These are phyloP conservation scores for Cuculus canorus DNA, from an alignment of 2,797 vertebrate genomes.

Conservation along the genomic window DNA sequence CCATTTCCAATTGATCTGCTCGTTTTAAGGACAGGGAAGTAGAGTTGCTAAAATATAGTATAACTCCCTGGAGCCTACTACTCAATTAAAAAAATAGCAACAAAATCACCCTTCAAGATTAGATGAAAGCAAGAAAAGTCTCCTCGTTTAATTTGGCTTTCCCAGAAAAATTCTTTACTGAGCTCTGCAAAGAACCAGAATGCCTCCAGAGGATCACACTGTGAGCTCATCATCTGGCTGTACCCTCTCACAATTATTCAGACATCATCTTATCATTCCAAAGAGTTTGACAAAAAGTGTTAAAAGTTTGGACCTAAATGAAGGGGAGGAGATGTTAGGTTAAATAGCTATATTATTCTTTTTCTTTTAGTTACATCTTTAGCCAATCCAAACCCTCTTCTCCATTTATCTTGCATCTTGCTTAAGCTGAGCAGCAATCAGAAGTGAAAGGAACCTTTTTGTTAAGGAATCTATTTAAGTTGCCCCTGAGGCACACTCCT, in stretches of 20 bases:
- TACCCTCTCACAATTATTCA: background rate
- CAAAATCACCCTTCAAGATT: background rate
- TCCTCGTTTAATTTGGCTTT: background rate
- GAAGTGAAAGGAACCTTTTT: background rate
- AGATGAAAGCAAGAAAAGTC: background rate
- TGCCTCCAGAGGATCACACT: background rate
- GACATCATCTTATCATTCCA: background rate
- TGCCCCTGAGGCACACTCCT: background rate
- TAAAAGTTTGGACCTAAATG: background rate
- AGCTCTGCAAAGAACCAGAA: background rate
- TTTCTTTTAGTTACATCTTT: background rate
- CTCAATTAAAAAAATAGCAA: background rate
- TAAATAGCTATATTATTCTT: background rate
- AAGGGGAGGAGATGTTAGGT: background rate
- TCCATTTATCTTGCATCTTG: background rate
- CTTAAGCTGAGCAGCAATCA: background rate
- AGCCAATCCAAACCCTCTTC: background rate
- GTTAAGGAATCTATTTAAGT: background rate
- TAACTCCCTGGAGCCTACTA: background rate
- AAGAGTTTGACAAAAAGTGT: background rate
- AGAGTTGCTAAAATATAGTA: background rate
- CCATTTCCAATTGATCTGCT: background rate
- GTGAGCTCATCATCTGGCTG: background rate
- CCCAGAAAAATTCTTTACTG: background rate
- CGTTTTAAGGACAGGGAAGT: background rate